Evolutionary conservation across 1,140 invertebrate species (phyloP).

Genomic region (Drosophila willistoni): DNA sequence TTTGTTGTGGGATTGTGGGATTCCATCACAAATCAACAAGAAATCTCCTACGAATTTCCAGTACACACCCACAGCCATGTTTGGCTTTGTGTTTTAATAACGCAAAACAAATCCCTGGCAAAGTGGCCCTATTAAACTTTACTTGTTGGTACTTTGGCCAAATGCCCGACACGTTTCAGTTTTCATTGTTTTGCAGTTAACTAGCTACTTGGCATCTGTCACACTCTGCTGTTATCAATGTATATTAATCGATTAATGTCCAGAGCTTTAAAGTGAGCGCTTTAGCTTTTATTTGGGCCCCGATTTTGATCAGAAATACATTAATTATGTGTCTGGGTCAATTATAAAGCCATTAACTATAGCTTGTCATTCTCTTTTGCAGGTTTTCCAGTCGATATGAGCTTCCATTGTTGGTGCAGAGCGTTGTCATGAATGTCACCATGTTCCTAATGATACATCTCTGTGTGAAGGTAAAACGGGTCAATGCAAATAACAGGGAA

Average conservation of each 20-base stretch:
- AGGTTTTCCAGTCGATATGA: constrained; percentile 99
- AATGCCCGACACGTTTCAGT: constrained; percentile 69
- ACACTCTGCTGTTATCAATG: constrained; percentile 12
- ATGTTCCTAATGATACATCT: constrained; percentile 98
- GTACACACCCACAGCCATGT: neutral
- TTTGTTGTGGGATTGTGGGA: constrained; percentile 2
- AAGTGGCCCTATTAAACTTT: constrained; percentile 23
- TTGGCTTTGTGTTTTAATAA: neutral
- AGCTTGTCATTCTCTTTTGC: constrained; percentile 76
- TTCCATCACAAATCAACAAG: constrained; percentile 8
- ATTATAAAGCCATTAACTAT: constrained; percentile 60
- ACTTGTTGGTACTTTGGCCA: constrained; percentile 54
- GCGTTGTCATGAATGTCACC: constrained; percentile 97
- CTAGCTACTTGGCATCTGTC: constrained; percentile 61
- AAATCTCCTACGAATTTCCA: neutral
- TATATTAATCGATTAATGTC: constrained; percentile 30
- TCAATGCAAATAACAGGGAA: constrained; percentile 91
- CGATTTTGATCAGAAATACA: neutral
- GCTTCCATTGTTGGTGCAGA: constrained; percentile 96
- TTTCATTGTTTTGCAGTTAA: constrained; percentile 25
- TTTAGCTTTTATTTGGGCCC: neutral
- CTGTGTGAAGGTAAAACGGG: constrained; percentile 94
- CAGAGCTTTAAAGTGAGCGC: neutral
- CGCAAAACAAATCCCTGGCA: constrained; percentile 46
- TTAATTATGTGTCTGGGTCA: constrained; percentile 20